Base-by-base conservation (phyloP, 2,797 vertebrate genomes). In the Typhlichthys eigenmanni region DNA sequence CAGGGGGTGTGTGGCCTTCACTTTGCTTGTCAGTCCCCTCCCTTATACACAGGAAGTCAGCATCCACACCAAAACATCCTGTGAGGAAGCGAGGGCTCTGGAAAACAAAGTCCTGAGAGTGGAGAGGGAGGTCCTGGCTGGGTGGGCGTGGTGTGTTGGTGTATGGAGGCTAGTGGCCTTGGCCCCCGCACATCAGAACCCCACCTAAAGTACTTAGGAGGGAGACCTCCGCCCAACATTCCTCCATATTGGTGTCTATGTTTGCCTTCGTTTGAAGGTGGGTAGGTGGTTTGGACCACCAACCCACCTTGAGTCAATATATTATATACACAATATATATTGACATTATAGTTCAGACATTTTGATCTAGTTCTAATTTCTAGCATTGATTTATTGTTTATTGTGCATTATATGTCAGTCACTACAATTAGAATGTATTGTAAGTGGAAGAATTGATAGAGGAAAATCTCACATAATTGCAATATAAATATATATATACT, bases 41-140 rank as follows among this genome's bases (percentile, higher is more conserved):
- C 70, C 85, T 84, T 80, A 64, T 90, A 88, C 85, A 92, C 90
- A 93, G 94, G 94, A 95, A 95, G 91, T 88, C 91, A 63, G 90
- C 85, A 82, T 88, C 90, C 82, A 89, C 88, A 90, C 86, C 83
- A 91, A 24, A 93, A 92, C 92, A 94, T 93, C 92, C 92, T 93
- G 92, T 76, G 83, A 91, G 94, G 92, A 91, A 92, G 90, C 86
- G 67, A 68, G 80, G 81, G 86, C 80, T 86, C 82, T 89, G 84
- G 87, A 91, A 87, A 92, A 91, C 89, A 91, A 24, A 88, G 76
- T 81, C 71, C 82, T 81, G 79, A 81, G 75, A 82, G 76, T 60
- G 74, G 81, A 75, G 75, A 71, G 54, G 60, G 77, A 62, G 84
- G 79, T 63, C 76, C 81, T 75, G 19, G 67, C 64, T 75, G 16